Base-by-base conservation (phyloP, 2,113 vertebrate genomes). In the Oncorhynchus nerka region DNA sequence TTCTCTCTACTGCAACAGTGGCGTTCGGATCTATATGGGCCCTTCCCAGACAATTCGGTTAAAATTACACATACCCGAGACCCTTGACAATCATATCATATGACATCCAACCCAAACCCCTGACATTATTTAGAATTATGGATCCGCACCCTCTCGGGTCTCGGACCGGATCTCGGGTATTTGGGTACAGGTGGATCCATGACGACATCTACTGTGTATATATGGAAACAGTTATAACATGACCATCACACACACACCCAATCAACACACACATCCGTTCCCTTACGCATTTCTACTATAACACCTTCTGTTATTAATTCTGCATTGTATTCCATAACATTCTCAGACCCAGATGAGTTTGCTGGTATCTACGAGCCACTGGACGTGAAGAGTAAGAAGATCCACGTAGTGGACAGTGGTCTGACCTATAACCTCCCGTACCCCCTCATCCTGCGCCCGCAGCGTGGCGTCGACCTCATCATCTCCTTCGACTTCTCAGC, bases 321-420 rank as follows among this genome's bases (percentile, higher is more conserved):
- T 68, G 15, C 32, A 34, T 68, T 51, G n/a, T 71, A 19, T 62
- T 70, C 64, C 24, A 22, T 20, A 66, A 59, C 30, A 5, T 49
- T 78, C 39, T 0, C 85, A 99, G 98, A 99, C 88, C 98, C 97
- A 9, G 96, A 98, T 32, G 98, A 99, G 83, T 99, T 99, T 92
- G 97, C 97, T 68, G 94, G 89, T 61, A 99, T 99, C 81, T 97
- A 99, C 6, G 98, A 99, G 80, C 98, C 97, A 1, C 85, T 99
- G 79, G 98, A 99, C 64, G 97, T 99, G 80, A 98, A 98, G 89
- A 99, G 98, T 86, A 99, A 97, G 83, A 99, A 99, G 92, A 99
- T 99, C 80, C 97, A 99, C 0, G 88, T 99, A 0, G 98, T 99
- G 74, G 98, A 99, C 92, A 99, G 98, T 0, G 97, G 98, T 28